Percentiles rank a stretch among this genome's conserved stretches.
These are phyloP conservation scores for Drosophila nigrodunni DNA, from an alignment of 1,140 invertebrate species.

Conservation along the genomic window DNA sequence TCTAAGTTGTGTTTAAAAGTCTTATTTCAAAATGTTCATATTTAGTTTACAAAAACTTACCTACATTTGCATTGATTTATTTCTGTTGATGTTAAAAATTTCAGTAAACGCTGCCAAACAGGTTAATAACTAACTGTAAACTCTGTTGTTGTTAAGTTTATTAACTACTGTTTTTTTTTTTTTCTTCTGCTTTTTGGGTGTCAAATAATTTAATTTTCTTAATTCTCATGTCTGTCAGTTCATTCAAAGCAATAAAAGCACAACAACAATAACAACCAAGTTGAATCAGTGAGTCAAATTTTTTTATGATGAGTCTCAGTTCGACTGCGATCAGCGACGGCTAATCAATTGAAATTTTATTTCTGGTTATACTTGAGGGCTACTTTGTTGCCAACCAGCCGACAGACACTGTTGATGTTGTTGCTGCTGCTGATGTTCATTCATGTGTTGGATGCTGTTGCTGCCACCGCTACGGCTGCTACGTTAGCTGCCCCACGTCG, in stretches of 20 bases:
- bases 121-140: conserved; percentile 1
- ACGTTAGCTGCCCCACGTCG: conserved; percentile 18
- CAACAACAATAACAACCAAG: neutral
- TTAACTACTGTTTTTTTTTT: neutral
- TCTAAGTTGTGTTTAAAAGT: too few relatives aligned
- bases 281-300: conserved; percentile 49
- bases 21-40: too few relatives aligned
- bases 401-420: conserved; percentile 13
- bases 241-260: neutral
- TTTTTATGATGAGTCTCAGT: conserved; percentile 46
- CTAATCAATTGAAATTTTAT: conserved; percentile 51
- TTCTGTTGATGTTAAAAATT: neutral
- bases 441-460: conserved; percentile 33
- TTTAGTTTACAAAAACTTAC: too few relatives aligned
- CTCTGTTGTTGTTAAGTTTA: neutral
- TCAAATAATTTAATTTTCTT: conserved; percentile 39
- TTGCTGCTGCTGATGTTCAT: conserved; percentile 19
- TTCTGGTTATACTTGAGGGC: conserved; percentile 43
- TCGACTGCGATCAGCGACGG: conserved; percentile 20
- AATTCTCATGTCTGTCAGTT: conserved; percentile 1
- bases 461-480: conserved; percentile 10
- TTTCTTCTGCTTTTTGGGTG: conserved; percentile 2
- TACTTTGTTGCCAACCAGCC: conserved; percentile 44
- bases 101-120: neutral
- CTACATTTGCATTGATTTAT: too few relatives aligned